Percentiles rank a stretch among this genome's conserved stretches.
Evolutionary conservation across 2,888 invertebrate genomes (phyloP).

Genomic region (Eilema depressum): DNA sequence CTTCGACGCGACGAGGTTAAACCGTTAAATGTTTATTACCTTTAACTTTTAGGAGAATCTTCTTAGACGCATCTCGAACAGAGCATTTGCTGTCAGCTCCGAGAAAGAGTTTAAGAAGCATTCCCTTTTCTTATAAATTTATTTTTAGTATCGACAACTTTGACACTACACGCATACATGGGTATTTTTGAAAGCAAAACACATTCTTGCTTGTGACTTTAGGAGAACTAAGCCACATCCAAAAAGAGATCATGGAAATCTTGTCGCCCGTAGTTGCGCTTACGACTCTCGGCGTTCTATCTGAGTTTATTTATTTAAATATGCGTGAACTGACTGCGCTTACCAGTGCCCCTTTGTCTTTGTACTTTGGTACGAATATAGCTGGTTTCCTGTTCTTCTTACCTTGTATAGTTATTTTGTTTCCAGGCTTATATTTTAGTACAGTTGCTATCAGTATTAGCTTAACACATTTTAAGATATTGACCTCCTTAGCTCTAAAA

Average conservation of each 20-base stretch:
- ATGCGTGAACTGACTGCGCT: slow-evolving; percentile 78
- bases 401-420: slow-evolving; percentile 47
- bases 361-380: slow-evolving; percentile 66
- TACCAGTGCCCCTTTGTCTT: slow-evolving; percentile 74
- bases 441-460: no score
- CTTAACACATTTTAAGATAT: no score
- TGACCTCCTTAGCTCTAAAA: no score
- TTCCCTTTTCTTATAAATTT: neutral
- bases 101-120: neutral
- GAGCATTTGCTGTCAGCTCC: neutral
- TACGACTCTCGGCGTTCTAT: slow-evolving; percentile 67
- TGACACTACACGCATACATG: neutral
- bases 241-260: slow-evolving; percentile 23
- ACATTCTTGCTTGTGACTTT: neutral
- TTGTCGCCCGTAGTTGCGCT: slow-evolving; percentile 49
- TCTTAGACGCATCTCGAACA: no score
- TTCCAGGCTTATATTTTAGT: slow-evolving; percentile 20
- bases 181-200: neutral
- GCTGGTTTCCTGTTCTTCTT: slow-evolving; percentile 68
- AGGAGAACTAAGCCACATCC: slow-evolving; percentile 33
- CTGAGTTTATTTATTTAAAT: slow-evolving; percentile 81
- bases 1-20: neutral
- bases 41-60: neutral
- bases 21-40: neutral
- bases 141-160: neutral